Base-by-base conservation (phyloP, 2,113 vertebrate genomes). In the Limnothrissa miodon region DNA sequence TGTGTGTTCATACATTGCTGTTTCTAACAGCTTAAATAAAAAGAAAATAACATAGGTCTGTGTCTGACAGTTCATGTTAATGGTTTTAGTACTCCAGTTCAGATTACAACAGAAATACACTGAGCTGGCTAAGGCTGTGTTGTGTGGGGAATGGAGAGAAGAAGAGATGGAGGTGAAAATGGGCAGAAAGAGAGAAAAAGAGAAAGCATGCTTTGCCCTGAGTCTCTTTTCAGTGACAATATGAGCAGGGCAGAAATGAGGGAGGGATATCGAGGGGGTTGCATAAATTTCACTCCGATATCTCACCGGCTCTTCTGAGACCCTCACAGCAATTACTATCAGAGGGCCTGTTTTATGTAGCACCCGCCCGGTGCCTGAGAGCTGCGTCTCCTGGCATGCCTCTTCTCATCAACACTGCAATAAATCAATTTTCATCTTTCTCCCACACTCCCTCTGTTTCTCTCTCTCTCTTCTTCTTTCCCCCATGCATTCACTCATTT, bases 381-480 rank as follows among this genome's bases (percentile, higher is more conserved):
- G 90, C 90, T 81, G 87, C 90, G 87, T 92, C 93, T 92, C 89
- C 88, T 89, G 89, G 91, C 93, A 92, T 81, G 92, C 90, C 88
- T 89, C 91, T 93, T 82, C 92, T 94, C 94, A 94, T 95, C 93
- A 94, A 90, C 29, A 78, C 89, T 13, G 91, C 90, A 94, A 94
- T 93, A 94, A 95, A 95, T 95, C 94, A 94, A 94, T 94, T 94
- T 94, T 92, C 92, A 94, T 93, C 91, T 87, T 87, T 83, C 79
- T 56, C 62, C 83, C 48, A 78, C 85, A 81, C 92, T 70, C 59
- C 45, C 62, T 39, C 9, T 7, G 15, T 44, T 39, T 59, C 56
- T 51, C 86, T 87, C 85, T 62, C 87, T 85, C 89, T 83, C 80
- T 83, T 79, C 80, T 74, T 82, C 84, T 81, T 84, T 83, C 84